Percentiles rank a stretch among this genome's conserved stretches.
Conservation (phyloP, 2,888 invertebrate species). For the Synanthedon andrenaeformis region DNA sequence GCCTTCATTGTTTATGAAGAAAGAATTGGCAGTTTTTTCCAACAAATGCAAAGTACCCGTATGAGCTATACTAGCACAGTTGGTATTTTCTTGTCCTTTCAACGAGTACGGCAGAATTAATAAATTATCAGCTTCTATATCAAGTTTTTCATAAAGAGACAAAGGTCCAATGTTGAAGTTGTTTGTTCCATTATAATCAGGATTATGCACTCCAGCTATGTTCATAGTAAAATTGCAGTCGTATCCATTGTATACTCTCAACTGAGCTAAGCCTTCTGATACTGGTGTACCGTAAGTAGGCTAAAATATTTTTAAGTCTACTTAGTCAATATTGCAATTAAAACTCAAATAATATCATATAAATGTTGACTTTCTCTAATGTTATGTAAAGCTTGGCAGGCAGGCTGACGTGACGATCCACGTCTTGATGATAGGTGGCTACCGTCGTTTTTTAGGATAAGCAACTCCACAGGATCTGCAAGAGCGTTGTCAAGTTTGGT, state of each 20-base stretch:
- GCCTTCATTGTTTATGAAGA: conserved; percentile 33
- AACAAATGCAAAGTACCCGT: conserved; percentile 30
- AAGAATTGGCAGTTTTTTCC: conserved; percentile 51
- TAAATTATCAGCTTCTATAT: conserved; percentile 27
- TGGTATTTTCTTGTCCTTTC: conserved; percentile 22
- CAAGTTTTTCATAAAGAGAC: conserved; percentile 50
- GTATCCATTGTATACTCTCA: conserved; percentile 79
- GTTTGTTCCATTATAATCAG: conserved; percentile 13
- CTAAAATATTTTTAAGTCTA: conserved; percentile 28
- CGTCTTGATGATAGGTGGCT: too few species aligned
- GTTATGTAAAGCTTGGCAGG: too few species aligned
- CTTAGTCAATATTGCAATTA: too few species aligned
- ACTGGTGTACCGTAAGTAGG: conserved; percentile 73
- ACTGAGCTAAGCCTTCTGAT: conserved; percentile 67
- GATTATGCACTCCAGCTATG: conserved; percentile 11
- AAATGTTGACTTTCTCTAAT: too few species aligned
- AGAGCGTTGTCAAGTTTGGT: too few species aligned
- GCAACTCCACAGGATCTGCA: too few species aligned
- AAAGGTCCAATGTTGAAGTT: conserved; percentile 32
- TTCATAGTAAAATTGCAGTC: conserved; percentile 64
- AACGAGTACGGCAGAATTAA: conserved; percentile 43
- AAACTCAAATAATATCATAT: too few species aligned
- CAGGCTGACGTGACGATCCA: too few species aligned
- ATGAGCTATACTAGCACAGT: conserved; percentile 26
- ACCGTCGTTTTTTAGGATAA: too few species aligned